Evolutionary conservation across 2,797 vertebrate genomes (phyloP), one percentile per base, ranked within the genome.

Genomic region (Sarcophilus harrisii): DNA sequence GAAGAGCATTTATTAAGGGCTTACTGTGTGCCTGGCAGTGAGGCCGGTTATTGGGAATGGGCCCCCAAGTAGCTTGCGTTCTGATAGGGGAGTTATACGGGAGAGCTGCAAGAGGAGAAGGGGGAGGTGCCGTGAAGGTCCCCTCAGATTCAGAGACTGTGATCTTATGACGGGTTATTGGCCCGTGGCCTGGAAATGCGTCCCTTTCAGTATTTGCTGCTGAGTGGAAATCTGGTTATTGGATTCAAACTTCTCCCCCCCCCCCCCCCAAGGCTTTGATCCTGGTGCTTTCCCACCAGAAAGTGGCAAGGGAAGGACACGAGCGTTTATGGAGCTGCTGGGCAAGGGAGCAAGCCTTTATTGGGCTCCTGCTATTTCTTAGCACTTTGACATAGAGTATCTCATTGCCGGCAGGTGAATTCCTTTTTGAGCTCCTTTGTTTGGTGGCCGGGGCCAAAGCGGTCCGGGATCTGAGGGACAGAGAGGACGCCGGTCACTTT

Each of bases 401-500:
- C 95, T 91, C 18, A 2, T 0, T 57, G 8, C 38, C 10, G 95
- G 97, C 92, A 96, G 96, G 95, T 89, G 57, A 95, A 94, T 96
- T 95, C n/a, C 96, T 96, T 92, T 94, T 94, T 94, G 97, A 98
- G 94, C 93, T 90, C 52, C 66, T 96, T 96, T 96, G 90, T 93
- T 97, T 95, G 94, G 0, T 5, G 91, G 81, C 10, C 6, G 73
- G 90, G 92, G 28, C 18, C 92, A 97, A 96, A 92, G 93, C 92
- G 96, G 97, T 98, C 94, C 97, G 92, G 96, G 96, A 4, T 98
- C 98, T 98, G 98, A 97, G 98, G 97, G 98, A 95, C 32, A 98
- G 97, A 98, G 98, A 98, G 98, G 98, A 98, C 99, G 98, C 97
- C 49, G 98, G 98, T 99, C 98, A 98, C 96, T 96, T 97, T 93